Evolutionary conservation across 37 sponge, comb jelly and placozoan genomes (phyloP), one percentile per base, ranked within the genome.

Genomic region (Beroe forskalii): DNA sequence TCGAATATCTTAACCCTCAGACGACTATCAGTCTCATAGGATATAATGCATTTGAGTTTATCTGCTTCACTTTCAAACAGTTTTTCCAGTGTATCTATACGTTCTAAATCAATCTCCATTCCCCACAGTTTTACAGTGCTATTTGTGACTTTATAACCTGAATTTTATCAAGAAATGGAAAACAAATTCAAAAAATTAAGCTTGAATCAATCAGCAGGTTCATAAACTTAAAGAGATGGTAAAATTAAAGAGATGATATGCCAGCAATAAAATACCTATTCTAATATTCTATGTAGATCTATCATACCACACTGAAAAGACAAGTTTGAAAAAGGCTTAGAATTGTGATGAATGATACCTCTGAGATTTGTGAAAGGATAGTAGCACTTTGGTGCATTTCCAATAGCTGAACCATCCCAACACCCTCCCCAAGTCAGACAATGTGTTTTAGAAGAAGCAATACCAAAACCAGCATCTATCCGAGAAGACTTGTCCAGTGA

Each of bases 11-110:
- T 80, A 24, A 80, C 86, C 22, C 86, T 8, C 23, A 80, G 40
- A 3, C 86, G 28, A 37, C 86, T 80, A 42, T 80, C 86, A 17
- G 86, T 80, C 55, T 80, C 86, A 80, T 80, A 80, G 30, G 86
- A 80, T 43, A 80, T 43, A 9, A 80, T 27, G 42, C 86, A 80
- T 24, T 80, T 80, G 8, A 80, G 40, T 1, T 35, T 1, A 1
- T 80, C 40, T 23, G 30, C 86, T 25, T 80, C 86, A 43, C n/a
- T 38, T 27, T 4, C 12, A 44, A 44, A 80, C 28, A 80, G 23
- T 6, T 22, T 41, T 22, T 41, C 28, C 35, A 80, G 23, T 24
- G 1, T 17, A 25, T 80, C 86, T 6, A 44, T 43, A 4, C 86
- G 44, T 23, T 44, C 86, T 25, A 80, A 25, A 43, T 80, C 44